Conservation (phyloP, 2,888 invertebrate species). For the Plebejus argus region DNA sequence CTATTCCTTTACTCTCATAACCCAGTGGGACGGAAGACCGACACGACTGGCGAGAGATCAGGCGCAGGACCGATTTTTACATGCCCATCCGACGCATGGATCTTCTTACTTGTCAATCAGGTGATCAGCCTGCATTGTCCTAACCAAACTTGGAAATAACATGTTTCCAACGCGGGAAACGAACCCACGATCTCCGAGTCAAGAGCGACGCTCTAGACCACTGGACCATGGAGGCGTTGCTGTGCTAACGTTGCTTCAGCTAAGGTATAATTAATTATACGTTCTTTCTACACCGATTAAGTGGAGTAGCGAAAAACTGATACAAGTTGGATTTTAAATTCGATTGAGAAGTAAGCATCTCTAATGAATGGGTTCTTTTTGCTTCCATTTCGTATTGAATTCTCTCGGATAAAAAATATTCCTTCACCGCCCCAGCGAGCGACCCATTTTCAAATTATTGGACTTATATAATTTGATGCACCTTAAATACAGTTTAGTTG, state of each 20-base stretch:
- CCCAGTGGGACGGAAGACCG: no score
- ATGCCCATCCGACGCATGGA: no score
- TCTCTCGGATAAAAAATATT: conserved; percentile 21
- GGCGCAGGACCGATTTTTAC: no score
- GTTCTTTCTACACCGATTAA: not conserved
- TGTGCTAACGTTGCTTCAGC: not conserved
- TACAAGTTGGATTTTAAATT: conserved; percentile 17
- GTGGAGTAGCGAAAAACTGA: not conserved
- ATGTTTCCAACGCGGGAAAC: no score
- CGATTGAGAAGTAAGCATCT: conserved; percentile 29
- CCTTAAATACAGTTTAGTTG: not conserved
- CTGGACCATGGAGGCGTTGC: no score
- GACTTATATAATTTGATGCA: conserved; percentile 19
- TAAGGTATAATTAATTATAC: not conserved
- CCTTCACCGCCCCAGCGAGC: not conserved
- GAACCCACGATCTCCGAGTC: no score
- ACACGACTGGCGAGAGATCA: no score
- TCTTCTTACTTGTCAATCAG: no score
- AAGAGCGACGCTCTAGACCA: no score
- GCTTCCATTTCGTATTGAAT: conserved; percentile 22
- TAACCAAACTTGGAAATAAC: no score
- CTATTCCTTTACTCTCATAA: no score
- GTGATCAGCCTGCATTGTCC: no score
- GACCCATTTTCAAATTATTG: conserved; percentile 26
- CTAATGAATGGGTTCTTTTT: conserved; percentile 21